Evolutionary conservation across 2,888 invertebrate genomes (phyloP).

Genomic region (Scaptomyza cyrtandrae): DNA sequence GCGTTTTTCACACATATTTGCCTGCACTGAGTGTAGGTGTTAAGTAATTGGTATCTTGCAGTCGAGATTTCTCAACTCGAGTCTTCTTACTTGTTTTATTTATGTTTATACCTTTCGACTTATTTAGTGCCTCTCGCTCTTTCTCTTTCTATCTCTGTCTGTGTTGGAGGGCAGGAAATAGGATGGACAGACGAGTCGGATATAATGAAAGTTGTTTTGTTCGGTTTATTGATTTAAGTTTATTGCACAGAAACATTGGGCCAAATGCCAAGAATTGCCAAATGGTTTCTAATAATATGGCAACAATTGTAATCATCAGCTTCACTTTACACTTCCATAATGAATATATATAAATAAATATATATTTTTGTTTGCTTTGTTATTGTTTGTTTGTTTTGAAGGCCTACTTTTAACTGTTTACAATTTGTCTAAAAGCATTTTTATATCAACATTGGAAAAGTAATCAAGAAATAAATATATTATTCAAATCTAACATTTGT

Average conservation of each 20-base stretch:
- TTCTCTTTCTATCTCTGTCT: background rate
- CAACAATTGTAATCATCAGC: slow-evolving; percentile 50
- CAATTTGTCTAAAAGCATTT: background rate
- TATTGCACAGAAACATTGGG: slow-evolving; percentile 65
- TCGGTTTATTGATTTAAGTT: slow-evolving; percentile 76
- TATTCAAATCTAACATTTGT: background rate
- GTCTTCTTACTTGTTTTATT: slow-evolving; percentile 16
- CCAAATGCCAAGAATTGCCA: slow-evolving; percentile 48
- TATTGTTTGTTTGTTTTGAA: background rate
- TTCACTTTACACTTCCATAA: slow-evolving; percentile 8
- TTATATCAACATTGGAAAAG: background rate
- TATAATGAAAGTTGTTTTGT: slow-evolving; percentile 68
- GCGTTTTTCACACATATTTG: too few relatives aligned
- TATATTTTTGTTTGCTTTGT: too few relatives aligned
- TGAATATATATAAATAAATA: background rate
- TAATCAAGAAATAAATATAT: background rate
- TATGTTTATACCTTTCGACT: slow-evolving; percentile 79
- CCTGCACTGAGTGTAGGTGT: too few relatives aligned
- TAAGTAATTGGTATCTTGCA: too few relatives aligned
- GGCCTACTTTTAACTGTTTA: background rate
- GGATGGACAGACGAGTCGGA: slow-evolving; percentile 22
- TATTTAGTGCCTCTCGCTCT: slow-evolving; percentile 66
- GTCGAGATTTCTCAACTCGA: too few relatives aligned
- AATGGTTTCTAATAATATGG: slow-evolving; percentile 40
- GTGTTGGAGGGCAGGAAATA: slow-evolving; percentile 7